Evolutionary conservation across 2,113 vertebrate species (phyloP), one percentile per base, ranked within the genome.

Genomic region (Siphamia tubifer): DNA sequence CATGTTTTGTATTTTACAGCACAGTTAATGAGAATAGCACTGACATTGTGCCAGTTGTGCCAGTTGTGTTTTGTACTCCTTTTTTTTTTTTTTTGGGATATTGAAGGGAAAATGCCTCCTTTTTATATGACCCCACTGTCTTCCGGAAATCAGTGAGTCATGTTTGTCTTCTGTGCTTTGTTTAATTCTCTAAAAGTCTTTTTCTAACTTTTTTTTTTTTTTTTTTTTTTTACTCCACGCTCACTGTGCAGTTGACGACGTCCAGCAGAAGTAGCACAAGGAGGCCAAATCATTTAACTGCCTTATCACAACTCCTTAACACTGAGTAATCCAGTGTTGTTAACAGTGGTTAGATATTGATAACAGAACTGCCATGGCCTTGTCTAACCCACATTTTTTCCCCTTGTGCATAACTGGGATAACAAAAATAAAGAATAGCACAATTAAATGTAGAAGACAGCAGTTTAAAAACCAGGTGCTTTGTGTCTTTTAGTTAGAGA

Each of bases 51-150:
- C 82, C 77, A 77, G 69, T 47, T 57, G 71, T 82, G 84, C 82
- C 77, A 77, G 69, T 80, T 63, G 5, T 56, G 15, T 81, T 78
- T 74, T 49, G 40, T 54, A 82, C 52, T 49, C 34, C 55, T 65
- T 53, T 66, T 60, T 74, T 66, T 69, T 36, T 53, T 65, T 53
- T 66, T 60, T 74, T 66, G 67, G 89, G 83, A 91, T 87, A 25
- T 30, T 64, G 65, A 92, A 92, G 90, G 92, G 90, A 92, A 90
- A 81, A 51, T 16, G n/a, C 76, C 13, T 72, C 51, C 34, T 54
- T 10, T 57, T 84, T 75, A 76, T 76, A 74, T 48, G 34, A 51
- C 39, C 57, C 8, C 45, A 34, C 56, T 60, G 77, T 88, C 82
- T 84, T 88, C 79, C 70, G 74, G 21, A 67, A 65, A 55, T 12